These are phyloP conservation scores for Esox lucius DNA, from an alignment of 2,797 vertebrate species.

Conservation along the genomic window DNA sequence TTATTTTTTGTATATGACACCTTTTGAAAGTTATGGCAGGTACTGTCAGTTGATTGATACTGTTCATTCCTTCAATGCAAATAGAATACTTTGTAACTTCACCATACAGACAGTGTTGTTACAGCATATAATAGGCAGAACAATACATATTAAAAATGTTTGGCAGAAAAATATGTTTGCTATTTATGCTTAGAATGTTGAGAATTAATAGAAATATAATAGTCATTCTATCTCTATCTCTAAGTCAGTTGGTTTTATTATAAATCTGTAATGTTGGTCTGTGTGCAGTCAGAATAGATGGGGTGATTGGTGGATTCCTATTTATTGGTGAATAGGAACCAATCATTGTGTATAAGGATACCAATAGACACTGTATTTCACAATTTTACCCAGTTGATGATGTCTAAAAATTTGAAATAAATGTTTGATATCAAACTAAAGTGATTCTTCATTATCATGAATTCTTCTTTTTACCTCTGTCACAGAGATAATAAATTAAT, in stretches of 20 bases:
- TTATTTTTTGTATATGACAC: conserved; percentile 81
- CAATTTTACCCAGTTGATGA: neutral
- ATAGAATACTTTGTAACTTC: conserved; percentile 49
- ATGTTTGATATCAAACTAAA: conserved; percentile 57
- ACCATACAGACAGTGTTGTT: conserved; percentile 15
- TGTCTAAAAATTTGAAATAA: conserved; percentile 59
- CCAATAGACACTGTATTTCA: neutral
- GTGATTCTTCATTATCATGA: neutral
- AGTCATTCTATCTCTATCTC: neutral
- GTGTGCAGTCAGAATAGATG: neutral
- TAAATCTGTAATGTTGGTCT: neutral
- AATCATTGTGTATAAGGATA: neutral
- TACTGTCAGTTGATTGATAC: conserved; percentile 62
- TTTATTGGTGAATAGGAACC: neutral
- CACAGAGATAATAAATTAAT: neutral
- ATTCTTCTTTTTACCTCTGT: neutral
- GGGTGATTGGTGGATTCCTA: conserved; percentile 10
- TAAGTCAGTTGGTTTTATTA: neutral
- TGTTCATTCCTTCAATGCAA: conserved; percentile 64
- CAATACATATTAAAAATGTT: conserved; percentile 13
- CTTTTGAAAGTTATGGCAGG: conserved; percentile 86
- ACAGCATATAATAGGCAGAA: neutral
- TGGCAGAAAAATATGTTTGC: neutral
- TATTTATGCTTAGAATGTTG: neutral
- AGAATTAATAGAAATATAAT: neutral